phyloP scores from a whole-genome alignment of 2,797 vertebrate genomes.

The Eulemur albifrons region DNA sequence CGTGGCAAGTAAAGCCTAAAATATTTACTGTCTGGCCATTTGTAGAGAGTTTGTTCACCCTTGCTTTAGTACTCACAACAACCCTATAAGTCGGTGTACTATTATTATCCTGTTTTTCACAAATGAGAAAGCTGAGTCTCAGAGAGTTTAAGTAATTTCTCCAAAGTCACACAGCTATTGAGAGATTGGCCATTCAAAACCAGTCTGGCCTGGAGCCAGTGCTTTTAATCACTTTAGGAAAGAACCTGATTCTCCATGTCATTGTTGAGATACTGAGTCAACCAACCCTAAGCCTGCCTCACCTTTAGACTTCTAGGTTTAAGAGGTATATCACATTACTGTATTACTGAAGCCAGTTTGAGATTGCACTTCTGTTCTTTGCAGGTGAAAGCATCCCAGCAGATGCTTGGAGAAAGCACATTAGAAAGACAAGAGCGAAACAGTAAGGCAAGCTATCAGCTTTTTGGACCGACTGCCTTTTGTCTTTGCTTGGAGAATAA shows the following conservation, averaged over 20 bases:
- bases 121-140: background rate
- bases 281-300: background rate
- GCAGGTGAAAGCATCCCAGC: background rate
- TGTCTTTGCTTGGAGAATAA: constrained; percentile 70
- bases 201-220: background rate
- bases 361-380: background rate
- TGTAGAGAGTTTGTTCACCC: background rate
- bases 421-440: background rate
- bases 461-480: constrained; percentile 32
- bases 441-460: background rate
- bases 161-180: background rate
- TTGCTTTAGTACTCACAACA: background rate
- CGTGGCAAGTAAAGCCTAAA: background rate
- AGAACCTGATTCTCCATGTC: background rate
- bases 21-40: background rate
- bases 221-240: background rate
- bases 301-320: background rate
- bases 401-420: background rate
- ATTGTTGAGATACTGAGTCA: background rate
- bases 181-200: background rate
- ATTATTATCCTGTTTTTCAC: background rate
- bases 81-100: background rate
- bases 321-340: background rate
- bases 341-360: background rate
- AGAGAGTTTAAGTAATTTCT: background rate